Evolutionary conservation across 2,113 vertebrate species (phyloP).

Genomic region (Nannobrachium achirus): DNA sequence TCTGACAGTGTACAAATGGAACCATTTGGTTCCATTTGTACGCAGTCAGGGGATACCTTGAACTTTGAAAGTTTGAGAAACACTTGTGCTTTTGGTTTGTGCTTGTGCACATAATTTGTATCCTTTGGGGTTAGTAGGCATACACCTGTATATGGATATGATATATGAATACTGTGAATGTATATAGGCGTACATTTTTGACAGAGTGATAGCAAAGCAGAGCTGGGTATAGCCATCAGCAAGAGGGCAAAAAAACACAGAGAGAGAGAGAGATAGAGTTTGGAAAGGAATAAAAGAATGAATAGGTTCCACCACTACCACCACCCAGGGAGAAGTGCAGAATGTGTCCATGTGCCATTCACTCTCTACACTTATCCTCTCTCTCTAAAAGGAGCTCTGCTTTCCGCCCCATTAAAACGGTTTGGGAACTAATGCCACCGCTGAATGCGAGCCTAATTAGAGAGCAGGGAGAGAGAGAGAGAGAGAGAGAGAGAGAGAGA

Average conservation of each 20-base stretch:
- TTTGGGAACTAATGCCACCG: slow-evolving; percentile 90
- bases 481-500: slow-evolving; percentile 78
- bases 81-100: too few species aligned
- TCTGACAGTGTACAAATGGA: too few species aligned
- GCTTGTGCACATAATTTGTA: too few species aligned
- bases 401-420: slow-evolving; percentile 91
- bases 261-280: slow-evolving; percentile 43
- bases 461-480: slow-evolving; percentile 74
- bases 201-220: slow-evolving; percentile 8
- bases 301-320: slow-evolving; percentile 66
- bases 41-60: too few species aligned
- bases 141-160: too few species aligned
- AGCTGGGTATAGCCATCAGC: neutral
- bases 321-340: slow-evolving; percentile 86
- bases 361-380: slow-evolving; percentile 88
- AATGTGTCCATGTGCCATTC: slow-evolving; percentile 82
- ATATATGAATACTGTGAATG: too few species aligned
- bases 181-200: neutral
- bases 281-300: slow-evolving; percentile 73
- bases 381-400: slow-evolving; percentile 84
- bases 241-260: slow-evolving; percentile 42
- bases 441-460: slow-evolving; percentile 90
- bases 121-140: too few species aligned
- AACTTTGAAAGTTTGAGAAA: too few species aligned
- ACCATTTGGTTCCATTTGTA: too few species aligned